These are phyloP conservation scores for Cantharis rufa DNA, from an alignment of 2,888 invertebrate genomes.

Conservation along the genomic window DNA sequence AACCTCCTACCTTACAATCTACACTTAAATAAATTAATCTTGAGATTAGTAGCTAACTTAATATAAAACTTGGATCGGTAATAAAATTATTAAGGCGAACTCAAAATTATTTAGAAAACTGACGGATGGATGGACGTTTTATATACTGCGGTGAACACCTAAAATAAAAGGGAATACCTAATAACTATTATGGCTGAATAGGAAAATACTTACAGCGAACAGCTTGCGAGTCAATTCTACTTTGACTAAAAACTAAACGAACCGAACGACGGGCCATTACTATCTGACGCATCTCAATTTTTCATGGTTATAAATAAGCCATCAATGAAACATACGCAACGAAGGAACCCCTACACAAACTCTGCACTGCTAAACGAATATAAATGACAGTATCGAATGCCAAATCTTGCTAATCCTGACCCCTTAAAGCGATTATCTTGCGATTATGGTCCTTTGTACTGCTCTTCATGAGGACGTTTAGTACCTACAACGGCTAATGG, in stretches of 20 bases:
- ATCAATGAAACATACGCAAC: slow-evolving; percentile 40
- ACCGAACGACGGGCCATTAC: slow-evolving; percentile 46
- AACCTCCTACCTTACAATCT: slow-evolving; percentile 15
- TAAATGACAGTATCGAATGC: slow-evolving; percentile 55
- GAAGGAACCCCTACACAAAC: slow-evolving; percentile 36
- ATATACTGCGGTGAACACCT: not conserved
- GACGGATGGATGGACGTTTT: not conserved
- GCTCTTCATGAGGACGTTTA: slow-evolving; percentile 33
- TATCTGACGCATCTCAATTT: slow-evolving; percentile 47
- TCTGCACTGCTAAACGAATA: slow-evolving; percentile 49
- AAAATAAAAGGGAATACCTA: slow-evolving; percentile 7
- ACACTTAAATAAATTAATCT: slow-evolving; percentile 17
- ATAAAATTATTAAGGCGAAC: not conserved
- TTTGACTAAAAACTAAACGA: slow-evolving; percentile 27
- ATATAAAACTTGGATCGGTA: not conserved
- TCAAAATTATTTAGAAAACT: not conserved
- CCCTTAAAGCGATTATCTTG: slow-evolving; percentile 48
- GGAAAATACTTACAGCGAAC: not conserved
- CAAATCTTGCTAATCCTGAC: slow-evolving; percentile 53
- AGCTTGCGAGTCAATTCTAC: slow-evolving; percentile 15
- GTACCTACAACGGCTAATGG: slow-evolving; percentile 42
- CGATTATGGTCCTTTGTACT: slow-evolving; percentile 50
- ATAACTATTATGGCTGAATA: not conserved
- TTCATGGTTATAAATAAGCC: slow-evolving; percentile 50
- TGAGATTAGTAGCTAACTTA: slow-evolving; percentile 5